Base-by-base conservation (phyloP, 35 echinoderm and acorn worm genomes). In the Chiridota heheva region DNA sequence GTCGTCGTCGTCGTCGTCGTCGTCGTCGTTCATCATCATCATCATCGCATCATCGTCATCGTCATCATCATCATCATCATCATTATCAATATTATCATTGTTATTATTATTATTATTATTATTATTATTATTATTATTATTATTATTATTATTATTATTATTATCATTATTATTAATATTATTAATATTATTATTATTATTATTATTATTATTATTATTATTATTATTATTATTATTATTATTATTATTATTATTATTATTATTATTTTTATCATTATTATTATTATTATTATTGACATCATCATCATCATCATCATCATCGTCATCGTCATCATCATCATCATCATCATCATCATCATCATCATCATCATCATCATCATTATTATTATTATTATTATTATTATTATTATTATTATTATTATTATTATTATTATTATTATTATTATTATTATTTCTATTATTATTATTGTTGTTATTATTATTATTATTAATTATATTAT, bases 311-410 rank as follows among this genome's bases (percentile, higher is more conserved):
- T 30, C 29, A 71, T 42, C 68, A 71, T 71, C 68, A 71, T 42
- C 30, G 8, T 71, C 68, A 71, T 42, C 68, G 42, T 71, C 68
- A 71, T 71, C 68, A 42, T 71, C 68, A 71, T 42, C 68, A 42
- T 71, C 38, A 71, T 71, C 68, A 71, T 71, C 68, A 71, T 42
- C 68, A 71, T 71, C 68, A 71, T 71, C 68, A 42, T 71, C 68
- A 71, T 39, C 68, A 71, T 71, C 68, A 71, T 12, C 39, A 42
- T 40, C 68, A 71, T 38, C 68, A 42, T 71, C 68, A 40, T 38
- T 38, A 71, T 15, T 71, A 5, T 5, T 30, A 33, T 71, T 13
- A 71, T 13, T 27, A 39, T 64, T 7, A 71, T 71, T 42, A 71
- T 40, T 38, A 40, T 27, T 27, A 71, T 15, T 27, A 71, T 30